Base-by-base conservation (phyloP, 1,140 invertebrate genomes). In the Drosophila kanapiae region DNA sequence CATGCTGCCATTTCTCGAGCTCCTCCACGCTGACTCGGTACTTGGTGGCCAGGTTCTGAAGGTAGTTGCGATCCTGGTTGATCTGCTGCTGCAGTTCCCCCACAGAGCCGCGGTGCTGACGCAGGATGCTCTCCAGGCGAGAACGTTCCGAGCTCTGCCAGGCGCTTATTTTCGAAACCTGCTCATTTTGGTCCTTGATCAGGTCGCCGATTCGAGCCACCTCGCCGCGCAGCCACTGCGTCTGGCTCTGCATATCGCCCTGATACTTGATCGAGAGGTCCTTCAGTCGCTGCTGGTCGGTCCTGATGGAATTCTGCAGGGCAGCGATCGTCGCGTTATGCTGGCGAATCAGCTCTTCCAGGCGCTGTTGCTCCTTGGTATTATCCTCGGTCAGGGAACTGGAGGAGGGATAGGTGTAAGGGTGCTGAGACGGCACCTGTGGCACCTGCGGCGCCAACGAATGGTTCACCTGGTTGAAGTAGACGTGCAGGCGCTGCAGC, bases 21-120 rank as follows among this genome's bases (percentile, higher is more conserved):
- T 92, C 91, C n/a, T 92, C 91, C 14, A 92, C 85, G 14, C 78
- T 83, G 6, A 92, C 82, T 6, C 88, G 81, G 48, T 92, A 92
- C 56, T 92, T 91, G 13, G 80, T 77, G 3, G 91, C 91, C 49
- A 92, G 40, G n/a, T 53, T 76, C 56, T 92, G 81, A 0, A 92
- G 61, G 27, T 92, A 91, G 47, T 53, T 78, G 38, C 86, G 83
- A 71, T 92, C 91, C 6, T 69, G 75, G 8, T 72, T 77, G 54
- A 92, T 91, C 40, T 91, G 86, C 16, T 82, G 74, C 27, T 91
- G 81, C 23, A 92, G 37, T 16, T 91, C 90, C 5, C 40, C 78
- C 1, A 92, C 69, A 3, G 91, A 92, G 18, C 91, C 91, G 4
- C 79, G 87, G 65, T 92, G 91, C 33, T 85, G 83, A 7, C 53